phyloP scores from a whole-genome alignment of 2,113 vertebrate species.

The Callipepla californica region DNA sequence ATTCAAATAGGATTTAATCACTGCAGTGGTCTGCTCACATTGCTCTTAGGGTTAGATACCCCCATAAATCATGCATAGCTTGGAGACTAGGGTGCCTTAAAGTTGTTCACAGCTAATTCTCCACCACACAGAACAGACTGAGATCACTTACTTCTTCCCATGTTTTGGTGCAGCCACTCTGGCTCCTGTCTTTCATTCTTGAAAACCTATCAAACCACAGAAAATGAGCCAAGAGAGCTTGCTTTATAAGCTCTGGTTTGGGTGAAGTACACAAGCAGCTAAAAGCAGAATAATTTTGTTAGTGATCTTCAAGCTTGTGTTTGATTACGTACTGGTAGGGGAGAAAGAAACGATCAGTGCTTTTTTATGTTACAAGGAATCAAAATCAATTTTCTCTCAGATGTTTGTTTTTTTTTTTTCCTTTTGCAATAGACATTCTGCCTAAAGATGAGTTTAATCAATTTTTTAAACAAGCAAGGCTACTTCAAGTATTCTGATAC shows the following conservation, averaged over 20 bases:
- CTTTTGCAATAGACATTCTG: background rate
- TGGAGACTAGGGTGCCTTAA: slow-evolving; percentile 30
- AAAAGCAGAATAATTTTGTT: slow-evolving; percentile 49
- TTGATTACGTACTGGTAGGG: background rate
- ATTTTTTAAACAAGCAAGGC: slow-evolving; percentile 1
- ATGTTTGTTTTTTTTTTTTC: background rate
- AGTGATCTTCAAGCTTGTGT: background rate
- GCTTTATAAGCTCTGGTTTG: slow-evolving; percentile 10
- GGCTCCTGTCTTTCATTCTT: slow-evolving; percentile 3
- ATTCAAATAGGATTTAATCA: slow-evolving; percentile 72
- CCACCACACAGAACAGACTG: background rate
- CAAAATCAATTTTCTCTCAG: slow-evolving; percentile 24
- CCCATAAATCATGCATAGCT: slow-evolving; percentile 72
- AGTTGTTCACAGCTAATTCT: slow-evolving; percentile 59
- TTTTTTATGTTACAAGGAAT: slow-evolving; percentile 11
- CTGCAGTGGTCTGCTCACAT: slow-evolving; percentile 31
- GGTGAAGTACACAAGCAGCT: background rate
- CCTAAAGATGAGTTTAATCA: slow-evolving; percentile 20
- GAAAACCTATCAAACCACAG: slow-evolving; percentile 47
- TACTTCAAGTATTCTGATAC: background rate
- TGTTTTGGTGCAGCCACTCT: slow-evolving; percentile 15
- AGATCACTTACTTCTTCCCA: slow-evolving; percentile 42
- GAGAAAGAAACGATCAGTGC: background rate
- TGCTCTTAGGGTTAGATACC: slow-evolving; percentile 64
- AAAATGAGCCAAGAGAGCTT: slow-evolving; percentile 24